A percentile compares a stretch with the other conserved stretches of the same genome.
These are phyloP conservation scores for Ascidia mentula DNA, from an alignment of 23 tunicate species.

Conservation along the genomic window DNA sequence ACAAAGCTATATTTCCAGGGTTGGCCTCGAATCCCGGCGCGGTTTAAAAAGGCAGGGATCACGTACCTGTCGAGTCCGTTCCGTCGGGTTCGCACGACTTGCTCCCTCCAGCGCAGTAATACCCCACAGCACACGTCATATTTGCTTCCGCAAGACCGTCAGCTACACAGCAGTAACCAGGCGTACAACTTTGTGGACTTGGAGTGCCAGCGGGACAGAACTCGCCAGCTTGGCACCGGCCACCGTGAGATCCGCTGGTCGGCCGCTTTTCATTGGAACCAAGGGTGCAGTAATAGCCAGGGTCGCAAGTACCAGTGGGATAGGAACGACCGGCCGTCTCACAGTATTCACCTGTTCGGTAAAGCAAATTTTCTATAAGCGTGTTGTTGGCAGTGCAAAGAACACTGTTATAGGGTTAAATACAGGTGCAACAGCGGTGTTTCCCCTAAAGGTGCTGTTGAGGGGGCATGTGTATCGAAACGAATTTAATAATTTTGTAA, in stretches of 20 bases:
- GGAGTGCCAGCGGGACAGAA: slow-evolving; percentile 78
- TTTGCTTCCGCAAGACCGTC: slow-evolving; percentile 31
- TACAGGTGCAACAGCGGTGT: not conserved
- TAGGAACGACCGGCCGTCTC: slow-evolving; percentile 11
- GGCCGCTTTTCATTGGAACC: slow-evolving; percentile 40
- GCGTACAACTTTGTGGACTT: slow-evolving; percentile 50
- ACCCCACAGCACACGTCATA: slow-evolving; percentile 67
- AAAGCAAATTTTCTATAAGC: not conserved
- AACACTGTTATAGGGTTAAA: too few relatives aligned
- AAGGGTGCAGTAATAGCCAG: slow-evolving; percentile 75
- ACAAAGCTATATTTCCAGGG: too few relatives aligned
- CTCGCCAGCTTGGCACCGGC: slow-evolving; percentile 62
- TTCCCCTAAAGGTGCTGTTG: not conserved
- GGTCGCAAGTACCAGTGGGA: slow-evolving; percentile 56
- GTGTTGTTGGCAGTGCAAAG: too few relatives aligned
- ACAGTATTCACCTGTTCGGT: slow-evolving; percentile 58
- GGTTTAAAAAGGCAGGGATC: too few relatives aligned
- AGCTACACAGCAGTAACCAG: slow-evolving; percentile 58
- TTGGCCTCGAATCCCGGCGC: too few relatives aligned
- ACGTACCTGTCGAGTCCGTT: slow-evolving; percentile 58
- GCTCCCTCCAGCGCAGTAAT: slow-evolving; percentile 65
- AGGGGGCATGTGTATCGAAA: too few relatives aligned
- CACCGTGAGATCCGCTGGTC: slow-evolving; percentile 41
- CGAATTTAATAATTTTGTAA: too few relatives aligned
- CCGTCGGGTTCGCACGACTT: slow-evolving; percentile 49